Base-by-base conservation (phyloP, 2,113 vertebrate genomes). In the Rhinoptilus africanus region DNA sequence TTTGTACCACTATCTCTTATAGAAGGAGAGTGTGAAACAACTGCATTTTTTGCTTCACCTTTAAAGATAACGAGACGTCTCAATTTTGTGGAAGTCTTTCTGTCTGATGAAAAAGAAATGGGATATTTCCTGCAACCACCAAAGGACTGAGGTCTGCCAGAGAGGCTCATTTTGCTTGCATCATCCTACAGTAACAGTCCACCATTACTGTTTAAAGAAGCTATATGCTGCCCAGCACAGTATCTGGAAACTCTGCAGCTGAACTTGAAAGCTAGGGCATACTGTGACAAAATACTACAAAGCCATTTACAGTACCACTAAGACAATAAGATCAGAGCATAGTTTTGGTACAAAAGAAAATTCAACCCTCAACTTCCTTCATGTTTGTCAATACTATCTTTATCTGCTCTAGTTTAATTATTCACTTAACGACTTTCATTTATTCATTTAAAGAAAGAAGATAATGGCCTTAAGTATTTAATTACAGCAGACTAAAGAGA, bases 181-280 rank as follows among this genome's bases (percentile, higher is more conserved):
- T 89, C 93, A 45, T 39, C 89, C 87, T 87, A 89, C n/a, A 86
- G 79, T 88, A 96, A 97, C 88, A 85, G 96, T 93, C n/a, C 53
- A 96, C 85, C 94, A 94, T 93, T 90, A 93, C 13, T 32, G 86
- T 72, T 94, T 80, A 75, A 96, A 92, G 89, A 86, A 83, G 80
- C 34, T 93, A 78, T 50, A 67, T 30, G 26, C 9, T 57, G 60
- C 62, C 78, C 89, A 96, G 81, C 79, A 94, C 69, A 92, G 73
- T 71, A 93, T 91, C 94, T 97, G 59, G 63, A 91, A 93, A 76
- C 63, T 90, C 57, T 82, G 69, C 45, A 96, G 66, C 74, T 75
- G 50, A 85, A 84, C 47, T 24, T 77, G 43, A 94, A 93, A 94
- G 64, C 78, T 89, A 85, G 66, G 89, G n/a, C 47, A 85, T 62